Conservation (phyloP, 2,888 invertebrate species). For the Orchestes rusci region DNA sequence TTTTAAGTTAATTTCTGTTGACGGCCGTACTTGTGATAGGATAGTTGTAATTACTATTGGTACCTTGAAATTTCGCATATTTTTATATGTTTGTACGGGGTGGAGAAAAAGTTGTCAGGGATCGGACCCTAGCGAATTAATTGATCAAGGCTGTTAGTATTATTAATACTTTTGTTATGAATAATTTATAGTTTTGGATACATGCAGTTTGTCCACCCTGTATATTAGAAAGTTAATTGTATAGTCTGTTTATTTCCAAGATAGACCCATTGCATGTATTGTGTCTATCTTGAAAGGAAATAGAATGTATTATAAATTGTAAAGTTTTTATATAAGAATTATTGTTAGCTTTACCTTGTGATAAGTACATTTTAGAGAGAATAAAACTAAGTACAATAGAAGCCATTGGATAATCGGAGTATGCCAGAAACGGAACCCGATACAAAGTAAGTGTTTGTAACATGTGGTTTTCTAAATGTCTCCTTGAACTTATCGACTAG, state of each 20-base stretch:
- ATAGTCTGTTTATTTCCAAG: too few relatives aligned
- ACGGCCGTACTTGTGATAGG: constrained; percentile 22
- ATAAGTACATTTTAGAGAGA: constrained; percentile 19
- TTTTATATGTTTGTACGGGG: constrained; percentile 14
- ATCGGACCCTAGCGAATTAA: too few relatives aligned
- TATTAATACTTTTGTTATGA: too few relatives aligned
- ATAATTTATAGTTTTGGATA: too few relatives aligned
- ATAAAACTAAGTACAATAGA: constrained; percentile 14
- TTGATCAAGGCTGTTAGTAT: too few relatives aligned
- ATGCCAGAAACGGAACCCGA: constrained; percentile 2
- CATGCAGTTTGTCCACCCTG: constrained; percentile 13
- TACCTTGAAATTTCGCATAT: constrained; percentile 16
- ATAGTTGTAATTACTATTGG: constrained; percentile 17
- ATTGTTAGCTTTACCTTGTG: constrained; percentile 22
- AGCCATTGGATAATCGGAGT: constrained; percentile 16
- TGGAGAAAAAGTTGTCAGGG: constrained; percentile 13
- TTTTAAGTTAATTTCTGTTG: too few relatives aligned
- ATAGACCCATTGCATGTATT: too few relatives aligned
- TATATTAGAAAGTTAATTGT: constrained; percentile 16
- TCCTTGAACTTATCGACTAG: background rate
- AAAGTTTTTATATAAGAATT: constrained; percentile 19
- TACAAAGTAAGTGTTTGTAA: background rate
- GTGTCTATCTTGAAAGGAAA: too few relatives aligned
- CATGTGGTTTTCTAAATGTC: background rate
- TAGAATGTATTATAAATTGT: too few relatives aligned